Evolutionary conservation across 1,140 invertebrate species (phyloP).

Genomic region (Tachypleus tridentatus): DNA sequence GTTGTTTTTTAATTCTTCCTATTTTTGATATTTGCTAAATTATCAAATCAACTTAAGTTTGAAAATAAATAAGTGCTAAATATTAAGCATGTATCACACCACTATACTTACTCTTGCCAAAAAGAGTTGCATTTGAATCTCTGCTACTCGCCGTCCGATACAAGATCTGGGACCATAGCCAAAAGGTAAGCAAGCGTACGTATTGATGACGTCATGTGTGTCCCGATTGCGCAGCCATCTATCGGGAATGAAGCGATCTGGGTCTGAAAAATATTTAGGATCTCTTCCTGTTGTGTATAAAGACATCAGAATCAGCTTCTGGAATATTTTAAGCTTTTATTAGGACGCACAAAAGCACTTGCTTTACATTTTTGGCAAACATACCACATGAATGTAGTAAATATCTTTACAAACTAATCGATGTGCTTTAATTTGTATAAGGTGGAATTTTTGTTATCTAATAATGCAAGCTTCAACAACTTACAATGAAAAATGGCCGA

Average conservation of each 20-base stretch:
- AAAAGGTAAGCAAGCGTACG: constrained; percentile 63
- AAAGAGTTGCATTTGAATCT: constrained; percentile 53
- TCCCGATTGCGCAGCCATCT: constrained; percentile 46
- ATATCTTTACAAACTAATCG: too few species aligned
- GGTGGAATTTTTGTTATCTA: too few species aligned
- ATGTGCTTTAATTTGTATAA: too few species aligned
- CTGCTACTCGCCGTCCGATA: constrained; percentile 63
- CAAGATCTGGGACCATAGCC: constrained; percentile 66
- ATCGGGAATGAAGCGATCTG: constrained; percentile 56
- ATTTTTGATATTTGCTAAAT: too few species aligned
- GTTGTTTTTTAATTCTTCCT: too few species aligned
- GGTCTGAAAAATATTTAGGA: constrained; percentile 49
- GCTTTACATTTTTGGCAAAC: too few species aligned
- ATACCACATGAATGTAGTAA: too few species aligned
- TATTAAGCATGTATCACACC: not conserved
- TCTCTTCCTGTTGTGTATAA: constrained; percentile 65
- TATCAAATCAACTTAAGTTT: too few species aligned
- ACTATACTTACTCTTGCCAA: constrained; percentile 31
- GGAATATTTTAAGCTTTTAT: constrained; percentile 20
- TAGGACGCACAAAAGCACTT: not conserved
- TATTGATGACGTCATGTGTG: constrained; percentile 32
- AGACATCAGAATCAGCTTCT: constrained; percentile 65
- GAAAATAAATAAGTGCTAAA: too few species aligned
- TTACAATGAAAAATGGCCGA: too few species aligned
- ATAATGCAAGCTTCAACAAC: too few species aligned